phyloP scores from a whole-genome alignment of 2,888 invertebrate species.

The Cheilosia variabilis region DNA sequence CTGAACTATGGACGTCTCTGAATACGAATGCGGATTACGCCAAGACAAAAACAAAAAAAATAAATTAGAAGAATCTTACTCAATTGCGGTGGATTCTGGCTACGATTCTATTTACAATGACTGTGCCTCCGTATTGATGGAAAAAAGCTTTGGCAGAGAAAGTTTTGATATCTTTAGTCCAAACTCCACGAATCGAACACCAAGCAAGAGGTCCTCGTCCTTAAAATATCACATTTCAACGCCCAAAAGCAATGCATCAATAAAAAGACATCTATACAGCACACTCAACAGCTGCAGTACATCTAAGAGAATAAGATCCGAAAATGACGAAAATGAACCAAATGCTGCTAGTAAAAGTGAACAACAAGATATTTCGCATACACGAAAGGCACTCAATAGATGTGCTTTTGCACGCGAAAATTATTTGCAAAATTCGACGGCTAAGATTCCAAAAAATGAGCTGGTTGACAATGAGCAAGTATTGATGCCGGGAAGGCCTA shows the following conservation, averaged over 20 bases:
- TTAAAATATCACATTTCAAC: conserved; percentile 59
- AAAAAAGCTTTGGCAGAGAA: conserved; percentile 58
- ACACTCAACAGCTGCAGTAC: conserved; percentile 4
- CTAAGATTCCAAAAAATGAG: conserved; percentile 5
- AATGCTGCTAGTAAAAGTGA: conserved; percentile 30
- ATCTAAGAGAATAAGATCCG: conserved; percentile 48
- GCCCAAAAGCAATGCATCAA: conserved; percentile 46
- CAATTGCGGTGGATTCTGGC: conserved; percentile 51
- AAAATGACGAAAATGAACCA: conserved; percentile 57
- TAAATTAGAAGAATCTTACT: conserved; percentile 44
- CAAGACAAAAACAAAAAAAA: conserved; percentile 44
- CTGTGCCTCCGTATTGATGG: conserved; percentile 49
- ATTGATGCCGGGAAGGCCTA: conserved; percentile 45
- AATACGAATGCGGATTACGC: conserved; percentile 55
- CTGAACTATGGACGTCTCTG: conserved; percentile 55
- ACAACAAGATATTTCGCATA: conserved; percentile 11
- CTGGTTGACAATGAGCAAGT: conserved; percentile 5
- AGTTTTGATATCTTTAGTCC: conserved; percentile 66
- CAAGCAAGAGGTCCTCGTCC: conserved; percentile 25
- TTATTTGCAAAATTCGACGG: conserved; percentile 18
- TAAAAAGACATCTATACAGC: conserved; percentile 51
- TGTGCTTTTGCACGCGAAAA: conserved; percentile 9
- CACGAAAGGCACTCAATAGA: conserved; percentile 27
- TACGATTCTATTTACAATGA: conserved; percentile 62
- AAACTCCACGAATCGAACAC: conserved; percentile 28